A percentile compares a stretch with the other conserved stretches of the same genome.
Evolutionary conservation across 2,888 invertebrate genomes (phyloP).

Genomic region (Drosophila anceps): DNA sequence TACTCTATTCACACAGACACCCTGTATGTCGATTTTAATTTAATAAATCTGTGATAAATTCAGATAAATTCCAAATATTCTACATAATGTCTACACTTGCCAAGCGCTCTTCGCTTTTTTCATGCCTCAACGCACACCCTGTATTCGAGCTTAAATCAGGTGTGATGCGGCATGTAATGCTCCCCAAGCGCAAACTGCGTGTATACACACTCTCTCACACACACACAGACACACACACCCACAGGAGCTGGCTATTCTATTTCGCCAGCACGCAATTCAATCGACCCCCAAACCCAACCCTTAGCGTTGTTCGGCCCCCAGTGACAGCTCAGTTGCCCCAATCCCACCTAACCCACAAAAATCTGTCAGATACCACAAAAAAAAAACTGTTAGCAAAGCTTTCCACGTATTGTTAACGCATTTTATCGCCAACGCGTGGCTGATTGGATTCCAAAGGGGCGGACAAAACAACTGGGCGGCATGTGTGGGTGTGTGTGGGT

Average conservation of each 20-base stretch:
- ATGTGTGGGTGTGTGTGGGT: slow-evolving; percentile 7
- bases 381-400: slow-evolving; percentile 78
- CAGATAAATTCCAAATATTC: neutral
- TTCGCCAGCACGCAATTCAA: slow-evolving; percentile 47
- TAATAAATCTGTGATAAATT: neutral
- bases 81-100: neutral
- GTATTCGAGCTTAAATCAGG: slow-evolving; percentile 61
- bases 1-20: neutral
- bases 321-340: slow-evolving; percentile 19
- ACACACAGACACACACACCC: neutral
- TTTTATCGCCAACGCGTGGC: slow-evolving; percentile 83
- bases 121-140: slow-evolving; percentile 34
- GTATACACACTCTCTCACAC: slow-evolving; percentile 8
- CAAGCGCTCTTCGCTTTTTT: neutral
- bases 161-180: slow-evolving; percentile 65
- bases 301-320: neutral
- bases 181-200: slow-evolving; percentile 23
- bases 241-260: slow-evolving; percentile 36
- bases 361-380: slow-evolving; percentile 73
- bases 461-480: slow-evolving; percentile 24
- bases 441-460: slow-evolving; percentile 77
- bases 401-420: slow-evolving; percentile 82
- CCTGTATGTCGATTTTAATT: neutral
- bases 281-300: slow-evolving; percentile 2
- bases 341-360: slow-evolving; percentile 70